Evolutionary conservation across 2,113 vertebrate genomes (phyloP), one percentile per base, ranked within the genome.

Genomic region (Gambusia holbrooki): DNA sequence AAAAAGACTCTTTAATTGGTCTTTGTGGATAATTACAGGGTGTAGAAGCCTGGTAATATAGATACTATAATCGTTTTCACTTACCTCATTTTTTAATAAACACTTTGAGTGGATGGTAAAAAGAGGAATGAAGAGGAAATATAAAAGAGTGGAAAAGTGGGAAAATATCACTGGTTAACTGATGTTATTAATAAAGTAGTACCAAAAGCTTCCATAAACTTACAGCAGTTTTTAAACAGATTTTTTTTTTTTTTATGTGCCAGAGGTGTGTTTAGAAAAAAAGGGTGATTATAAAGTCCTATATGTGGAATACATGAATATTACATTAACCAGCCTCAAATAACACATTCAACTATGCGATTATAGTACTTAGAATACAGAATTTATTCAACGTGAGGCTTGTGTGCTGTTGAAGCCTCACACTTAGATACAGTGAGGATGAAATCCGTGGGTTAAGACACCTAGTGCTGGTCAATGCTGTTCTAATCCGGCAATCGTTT

Each of bases 21-120:
- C 89, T 93, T 91, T 89, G 89, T 93, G 91, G 90, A 92, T 92
- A 90, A 94, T 93, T 94, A 94, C 92, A 94, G 89, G 86, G 89
- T 92, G 88, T 89, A 88, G 88, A 87, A 92, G 78, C 74, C 87
- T 87, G 89, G 87, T 93, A 91, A 89, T 92, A 93, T 86, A 93
- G 92, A 93, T 93, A 93, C 88, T 93, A 91, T 92, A 94, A 92
- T 91, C 93, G 88, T 84, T 90, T 91, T 93, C 81, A 91, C 88
- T 92, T 91, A 90, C 84, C 91, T 90, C 84, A 88, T 93, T 93
- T 86, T 87, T 79, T 70, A 61, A 87, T 89, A 89, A 73, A 88
- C 76, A 85, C 64, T 86, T 86, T 81, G 66, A 85, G 66, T 80
- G 54, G 71, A 68, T 32, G 79, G 66, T 33, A 48, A 29, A 70